A percentile compares a stretch with the other conserved stretches of the same genome.
Conservation (phyloP, 2,797 vertebrate genomes). For the Garrulus glandarius region DNA sequence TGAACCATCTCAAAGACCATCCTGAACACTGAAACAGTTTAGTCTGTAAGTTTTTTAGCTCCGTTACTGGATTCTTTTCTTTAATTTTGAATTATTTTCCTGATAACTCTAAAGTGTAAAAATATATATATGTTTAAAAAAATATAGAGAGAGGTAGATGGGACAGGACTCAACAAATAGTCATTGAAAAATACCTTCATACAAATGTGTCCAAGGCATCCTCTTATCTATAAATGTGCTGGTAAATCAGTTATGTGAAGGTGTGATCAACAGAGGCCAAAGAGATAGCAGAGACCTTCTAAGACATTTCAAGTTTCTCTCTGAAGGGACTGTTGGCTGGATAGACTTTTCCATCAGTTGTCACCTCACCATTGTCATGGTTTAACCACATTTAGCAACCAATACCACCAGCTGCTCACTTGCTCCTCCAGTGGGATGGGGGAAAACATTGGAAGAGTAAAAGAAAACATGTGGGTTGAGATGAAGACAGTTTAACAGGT, state of each 20-base stretch:
- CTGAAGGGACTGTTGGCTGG: not conserved
- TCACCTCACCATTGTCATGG: not conserved
- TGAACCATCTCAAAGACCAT: not conserved
- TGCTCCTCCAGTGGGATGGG: not conserved
- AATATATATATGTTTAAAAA: no score
- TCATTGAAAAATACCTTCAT: not conserved
- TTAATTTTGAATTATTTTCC: not conserved
- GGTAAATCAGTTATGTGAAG: not conserved
- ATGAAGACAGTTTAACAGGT: not conserved
- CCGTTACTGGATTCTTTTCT: not conserved
- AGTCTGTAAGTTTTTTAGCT: not conserved
- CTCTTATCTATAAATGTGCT: not conserved
- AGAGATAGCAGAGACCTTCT: not conserved
- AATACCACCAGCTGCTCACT: not conserved
- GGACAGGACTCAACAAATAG: not conserved
- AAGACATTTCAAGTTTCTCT: not conserved
- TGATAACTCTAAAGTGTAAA: not conserved
- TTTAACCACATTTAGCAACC: not conserved
- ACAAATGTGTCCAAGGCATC: not conserved
- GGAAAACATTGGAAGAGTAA: accelerated
- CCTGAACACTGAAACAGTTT: not conserved
- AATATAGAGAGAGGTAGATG: not conserved
- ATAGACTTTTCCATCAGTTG: not conserved
- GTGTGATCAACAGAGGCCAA: not conserved
- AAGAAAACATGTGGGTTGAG: not conserved